Percentiles rank a stretch among this genome's conserved stretches.
These are phyloP conservation scores for Porites divaricata DNA, from an alignment of 92 coral and sea anemone genomes.

Conservation along the genomic window DNA sequence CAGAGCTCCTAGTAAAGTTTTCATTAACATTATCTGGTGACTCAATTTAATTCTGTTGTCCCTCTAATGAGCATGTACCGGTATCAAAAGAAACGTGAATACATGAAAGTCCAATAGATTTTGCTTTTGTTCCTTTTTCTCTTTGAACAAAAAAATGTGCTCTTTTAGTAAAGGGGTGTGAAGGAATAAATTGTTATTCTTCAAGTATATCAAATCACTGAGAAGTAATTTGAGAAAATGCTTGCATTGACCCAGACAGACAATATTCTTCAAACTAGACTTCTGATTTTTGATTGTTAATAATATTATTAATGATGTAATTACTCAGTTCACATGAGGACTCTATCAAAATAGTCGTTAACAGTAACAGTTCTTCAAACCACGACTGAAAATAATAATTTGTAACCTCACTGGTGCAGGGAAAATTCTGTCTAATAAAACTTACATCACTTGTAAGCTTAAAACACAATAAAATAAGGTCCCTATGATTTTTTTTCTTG, in stretches of 20 bases:
- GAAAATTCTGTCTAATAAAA: background rate
- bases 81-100: no score
- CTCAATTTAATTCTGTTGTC: no score
- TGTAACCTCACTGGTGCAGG: background rate
- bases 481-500: constrained; percentile 3
- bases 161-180: background rate
- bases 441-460: background rate
- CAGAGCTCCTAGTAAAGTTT: no score
- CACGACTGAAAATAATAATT: no score
- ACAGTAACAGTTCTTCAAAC: constrained; percentile 1
- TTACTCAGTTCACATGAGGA: background rate
- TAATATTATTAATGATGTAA: constrained; percentile 12
- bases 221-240: background rate
- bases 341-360: background rate
- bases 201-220: background rate
- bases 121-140: no score
- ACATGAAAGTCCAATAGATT: no score
- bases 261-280: background rate
- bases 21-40: no score
- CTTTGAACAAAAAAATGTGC: background rate
- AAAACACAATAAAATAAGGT: background rate
- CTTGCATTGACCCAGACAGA: background rate
- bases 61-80: no score
- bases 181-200: background rate
- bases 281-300: background rate